A percentile compares a stretch with the other conserved stretches of the same genome.
Evolutionary conservation across 1,140 invertebrate species (phyloP).

Genomic region (Eumaeus atala): DNA sequence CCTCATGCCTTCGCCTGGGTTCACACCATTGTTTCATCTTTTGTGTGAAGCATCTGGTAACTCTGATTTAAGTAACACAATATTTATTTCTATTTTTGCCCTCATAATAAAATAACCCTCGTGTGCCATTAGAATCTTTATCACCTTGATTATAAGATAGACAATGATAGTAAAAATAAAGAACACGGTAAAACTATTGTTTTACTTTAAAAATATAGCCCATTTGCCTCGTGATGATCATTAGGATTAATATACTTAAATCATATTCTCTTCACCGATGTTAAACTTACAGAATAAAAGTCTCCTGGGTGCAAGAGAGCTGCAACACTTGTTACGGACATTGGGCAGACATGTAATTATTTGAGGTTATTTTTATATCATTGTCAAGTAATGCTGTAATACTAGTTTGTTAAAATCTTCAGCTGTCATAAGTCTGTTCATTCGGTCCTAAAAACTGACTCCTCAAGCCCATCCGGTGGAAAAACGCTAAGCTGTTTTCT

Average conservation of each 20-base stretch:
- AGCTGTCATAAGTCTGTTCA: slow-evolving; percentile 43
- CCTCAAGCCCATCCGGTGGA: slow-evolving; percentile 42
- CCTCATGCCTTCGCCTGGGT: too few species aligned
- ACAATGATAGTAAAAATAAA: slow-evolving; percentile 1
- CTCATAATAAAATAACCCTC: background rate
- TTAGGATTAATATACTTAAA: too few species aligned
- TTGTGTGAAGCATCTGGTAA: background rate
- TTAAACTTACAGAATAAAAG: too few species aligned
- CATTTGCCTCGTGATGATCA: too few species aligned
- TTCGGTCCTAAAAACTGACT: slow-evolving; percentile 41
- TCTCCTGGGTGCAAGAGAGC: too few species aligned
- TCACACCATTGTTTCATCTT: background rate
- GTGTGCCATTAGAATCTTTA: slow-evolving; percentile 19
- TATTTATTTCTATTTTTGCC: background rate
- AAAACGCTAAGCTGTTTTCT: slow-evolving; percentile 42
- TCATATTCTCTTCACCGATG: too few species aligned
- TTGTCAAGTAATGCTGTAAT: slow-evolving; percentile 10
- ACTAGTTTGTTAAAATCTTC: slow-evolving; percentile 27
- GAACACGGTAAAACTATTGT: too few species aligned
- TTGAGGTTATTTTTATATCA: slow-evolving; percentile 7
- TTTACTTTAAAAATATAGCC: too few species aligned
- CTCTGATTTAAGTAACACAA: background rate
- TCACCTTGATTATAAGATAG: slow-evolving; percentile 1
- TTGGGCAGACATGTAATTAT: background rate
- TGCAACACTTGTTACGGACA: too few species aligned